Evolutionary conservation across 2,113 vertebrate genomes (phyloP).

Genomic region (Rhagologus leucostigma): DNA sequence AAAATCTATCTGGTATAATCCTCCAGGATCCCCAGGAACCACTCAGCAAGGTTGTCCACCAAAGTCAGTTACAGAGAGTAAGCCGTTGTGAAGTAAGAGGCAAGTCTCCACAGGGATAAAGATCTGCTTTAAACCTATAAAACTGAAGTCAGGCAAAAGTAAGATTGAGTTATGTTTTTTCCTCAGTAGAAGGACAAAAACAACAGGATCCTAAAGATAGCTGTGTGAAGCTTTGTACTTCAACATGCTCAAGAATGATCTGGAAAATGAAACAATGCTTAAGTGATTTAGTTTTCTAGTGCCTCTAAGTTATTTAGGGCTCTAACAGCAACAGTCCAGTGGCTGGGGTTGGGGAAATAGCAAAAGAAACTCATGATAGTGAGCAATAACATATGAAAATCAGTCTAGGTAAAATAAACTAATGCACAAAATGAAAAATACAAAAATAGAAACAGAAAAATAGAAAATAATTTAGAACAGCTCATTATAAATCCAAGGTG

Average conservation of each 20-base stretch:
- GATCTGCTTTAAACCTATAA: background rate
- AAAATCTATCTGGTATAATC: background rate
- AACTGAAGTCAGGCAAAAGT: background rate
- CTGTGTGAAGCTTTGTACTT: background rate
- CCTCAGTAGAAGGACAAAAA: background rate
- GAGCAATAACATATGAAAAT: background rate
- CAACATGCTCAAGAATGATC: background rate
- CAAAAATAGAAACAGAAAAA: background rate
- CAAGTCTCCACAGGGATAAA: background rate
- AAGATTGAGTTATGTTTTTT: background rate
- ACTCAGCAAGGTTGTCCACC: background rate
- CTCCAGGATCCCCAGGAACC: background rate
- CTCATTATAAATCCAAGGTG: background rate
- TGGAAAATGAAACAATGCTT: background rate
- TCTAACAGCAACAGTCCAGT: background rate
- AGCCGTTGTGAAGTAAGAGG: background rate
- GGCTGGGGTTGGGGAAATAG: background rate
- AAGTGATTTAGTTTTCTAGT: background rate
- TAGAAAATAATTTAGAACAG: background rate
- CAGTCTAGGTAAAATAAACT: background rate
- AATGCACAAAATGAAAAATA: background rate
- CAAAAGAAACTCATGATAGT: background rate
- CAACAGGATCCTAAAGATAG: background rate
- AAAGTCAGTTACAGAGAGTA: background rate
- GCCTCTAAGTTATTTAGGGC: background rate